Percentiles rank a stretch among this genome's conserved stretches.
Conservation (phyloP, 2,113 vertebrate genomes). For the Trochalopteron elliotii region DNA sequence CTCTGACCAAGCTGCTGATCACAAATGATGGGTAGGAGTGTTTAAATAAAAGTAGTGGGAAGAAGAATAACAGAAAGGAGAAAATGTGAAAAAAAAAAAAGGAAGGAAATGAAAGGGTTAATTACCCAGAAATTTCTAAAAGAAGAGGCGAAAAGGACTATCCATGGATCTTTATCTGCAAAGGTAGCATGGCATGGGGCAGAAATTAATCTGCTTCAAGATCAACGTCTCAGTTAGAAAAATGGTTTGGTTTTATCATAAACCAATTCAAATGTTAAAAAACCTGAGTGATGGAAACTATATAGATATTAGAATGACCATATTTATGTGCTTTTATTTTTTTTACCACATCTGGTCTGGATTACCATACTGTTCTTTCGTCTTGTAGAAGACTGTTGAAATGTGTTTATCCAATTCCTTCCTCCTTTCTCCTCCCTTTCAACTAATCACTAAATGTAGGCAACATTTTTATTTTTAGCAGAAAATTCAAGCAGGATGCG, state of each 20-base stretch:
- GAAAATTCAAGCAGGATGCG: neutral
- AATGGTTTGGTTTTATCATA: neutral
- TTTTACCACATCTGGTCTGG: neutral
- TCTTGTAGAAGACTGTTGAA: neutral
- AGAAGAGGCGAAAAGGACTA: neutral
- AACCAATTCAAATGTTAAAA: neutral
- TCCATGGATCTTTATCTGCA: neutral
- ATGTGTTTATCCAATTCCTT: neutral
- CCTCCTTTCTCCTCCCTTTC: neutral
- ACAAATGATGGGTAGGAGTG: neutral
- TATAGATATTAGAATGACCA: neutral
- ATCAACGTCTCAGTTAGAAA: neutral
- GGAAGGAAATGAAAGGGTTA: fast-evolving
- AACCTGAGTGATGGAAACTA: neutral
- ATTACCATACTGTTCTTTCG: neutral
- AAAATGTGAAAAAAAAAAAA: neutral
- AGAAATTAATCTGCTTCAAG: neutral
- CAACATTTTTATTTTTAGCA: neutral
- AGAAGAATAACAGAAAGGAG: neutral
- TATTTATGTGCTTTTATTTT: neutral
- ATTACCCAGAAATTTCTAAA: neutral
- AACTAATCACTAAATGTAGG: neutral
- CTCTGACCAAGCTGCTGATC: neutral
- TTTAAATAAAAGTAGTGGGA: neutral
- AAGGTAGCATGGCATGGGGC: neutral